phyloP scores from a whole-genome alignment of 2,797 vertebrate genomes.

The Argya squamiceps region DNA sequence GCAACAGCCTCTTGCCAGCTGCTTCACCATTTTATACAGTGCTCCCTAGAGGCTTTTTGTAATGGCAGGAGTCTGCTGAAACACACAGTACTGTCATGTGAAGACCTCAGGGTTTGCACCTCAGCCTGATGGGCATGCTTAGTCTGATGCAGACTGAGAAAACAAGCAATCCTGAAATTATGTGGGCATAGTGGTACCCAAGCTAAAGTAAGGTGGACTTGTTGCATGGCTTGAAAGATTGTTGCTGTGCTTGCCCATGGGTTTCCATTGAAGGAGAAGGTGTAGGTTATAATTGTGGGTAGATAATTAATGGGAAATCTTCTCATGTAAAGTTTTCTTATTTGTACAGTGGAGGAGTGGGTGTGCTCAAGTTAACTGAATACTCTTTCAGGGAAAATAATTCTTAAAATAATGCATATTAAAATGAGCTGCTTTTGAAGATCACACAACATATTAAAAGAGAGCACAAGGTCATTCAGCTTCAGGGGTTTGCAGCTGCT shows the following conservation, averaged over 20 bases:
- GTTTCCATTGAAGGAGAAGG: not conserved
- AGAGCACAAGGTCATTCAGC: not conserved
- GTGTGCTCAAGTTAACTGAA: not conserved
- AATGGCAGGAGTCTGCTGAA: not conserved
- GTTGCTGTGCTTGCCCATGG: not conserved
- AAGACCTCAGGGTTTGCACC: not conserved
- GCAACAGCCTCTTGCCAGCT: not conserved
- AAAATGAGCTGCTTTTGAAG: not conserved
- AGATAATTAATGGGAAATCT: not conserved
- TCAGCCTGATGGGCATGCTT: not conserved
- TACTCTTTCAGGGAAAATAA: not conserved
- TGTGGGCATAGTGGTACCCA: not conserved
- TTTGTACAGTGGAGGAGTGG: not conserved
- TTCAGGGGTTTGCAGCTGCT: not conserved
- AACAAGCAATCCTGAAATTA: not conserved
- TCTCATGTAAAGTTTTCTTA: not conserved
- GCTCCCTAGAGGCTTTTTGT: not conserved
- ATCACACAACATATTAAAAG: not conserved
- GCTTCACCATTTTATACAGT: not conserved
- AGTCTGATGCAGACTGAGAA: not conserved
- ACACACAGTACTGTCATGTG: not conserved
- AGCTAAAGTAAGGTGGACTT: not conserved
- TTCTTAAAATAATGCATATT: not conserved
- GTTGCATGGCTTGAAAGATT: not conserved
- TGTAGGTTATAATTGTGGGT: not conserved